Evolutionary conservation across 2,888 invertebrate species (phyloP).

Genomic region (Brachypterus glaber): DNA sequence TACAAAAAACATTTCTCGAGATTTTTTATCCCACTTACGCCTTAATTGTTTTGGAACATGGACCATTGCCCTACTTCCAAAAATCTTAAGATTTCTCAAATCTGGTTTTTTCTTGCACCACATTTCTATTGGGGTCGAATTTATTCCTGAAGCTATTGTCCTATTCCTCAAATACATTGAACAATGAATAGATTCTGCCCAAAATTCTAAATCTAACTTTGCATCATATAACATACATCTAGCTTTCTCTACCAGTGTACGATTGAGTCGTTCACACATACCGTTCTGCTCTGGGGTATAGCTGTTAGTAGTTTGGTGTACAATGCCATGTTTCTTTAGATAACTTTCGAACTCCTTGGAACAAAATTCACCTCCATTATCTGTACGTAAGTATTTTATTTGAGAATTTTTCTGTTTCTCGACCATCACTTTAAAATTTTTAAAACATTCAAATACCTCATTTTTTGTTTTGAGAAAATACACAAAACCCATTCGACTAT

Average conservation of each 20-base stretch:
- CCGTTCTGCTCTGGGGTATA: constrained; percentile 29
- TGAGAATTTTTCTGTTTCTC: constrained; percentile 25
- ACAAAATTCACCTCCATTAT: constrained; percentile 22
- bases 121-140: too few relatives aligned
- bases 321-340: constrained; percentile 24
- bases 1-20: constrained; percentile 19
- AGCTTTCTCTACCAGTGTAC: constrained; percentile 23
- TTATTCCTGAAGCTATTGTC: constrained; percentile 5
- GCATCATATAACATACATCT: constrained; percentile 19
- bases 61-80: constrained; percentile 19
- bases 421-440: constrained; percentile 25
- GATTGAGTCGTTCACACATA: constrained; percentile 20
- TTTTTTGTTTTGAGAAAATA: constrained; percentile 24
- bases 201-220: constrained; percentile 16
- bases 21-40: constrained; percentile 22
- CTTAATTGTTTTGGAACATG: constrained; percentile 20
- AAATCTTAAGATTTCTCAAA: constrained; percentile 22
- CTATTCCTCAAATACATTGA: constrained; percentile 20
- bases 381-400: constrained; percentile 26
- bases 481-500: constrained; percentile 21
- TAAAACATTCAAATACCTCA: constrained; percentile 23
- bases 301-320: constrained; percentile 22
- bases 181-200: constrained; percentile 20
- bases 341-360: constrained; percentile 18
- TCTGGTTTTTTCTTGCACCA: constrained; percentile 13